Evolutionary conservation across 2,888 invertebrate species (phyloP).

Genomic region (Coelogynopora nodosa): DNA sequence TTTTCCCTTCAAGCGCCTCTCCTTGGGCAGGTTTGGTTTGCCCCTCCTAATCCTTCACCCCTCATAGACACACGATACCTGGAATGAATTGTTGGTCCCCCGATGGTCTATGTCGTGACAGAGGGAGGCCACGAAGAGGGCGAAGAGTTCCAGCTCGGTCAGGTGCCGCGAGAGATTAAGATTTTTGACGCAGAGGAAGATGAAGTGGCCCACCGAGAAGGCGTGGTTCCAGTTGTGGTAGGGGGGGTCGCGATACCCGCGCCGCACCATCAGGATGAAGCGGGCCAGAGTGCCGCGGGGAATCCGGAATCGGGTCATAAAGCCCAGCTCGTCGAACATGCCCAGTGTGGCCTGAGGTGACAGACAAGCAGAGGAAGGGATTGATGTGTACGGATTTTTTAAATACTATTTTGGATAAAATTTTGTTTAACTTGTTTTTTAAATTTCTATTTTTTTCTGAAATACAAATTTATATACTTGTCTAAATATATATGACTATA

Average conservation of each 20-base stretch:
- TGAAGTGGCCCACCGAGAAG: conserved; percentile 78
- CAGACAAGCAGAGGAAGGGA: too few relatives aligned
- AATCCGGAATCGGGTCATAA: conserved; percentile 70
- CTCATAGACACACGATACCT: too few relatives aligned
- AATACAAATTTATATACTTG: neutral
- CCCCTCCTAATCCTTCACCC: too few relatives aligned
- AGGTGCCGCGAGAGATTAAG: conserved; percentile 39
- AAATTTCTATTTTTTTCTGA: neutral
- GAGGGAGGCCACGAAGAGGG: conserved; percentile 73
- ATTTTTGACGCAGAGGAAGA: conserved; percentile 65
- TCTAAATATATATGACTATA: neutral
- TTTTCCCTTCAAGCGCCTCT: too few relatives aligned
- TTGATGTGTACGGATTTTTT: too few relatives aligned
- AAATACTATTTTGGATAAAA: neutral
- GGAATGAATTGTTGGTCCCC: conserved; percentile 79
- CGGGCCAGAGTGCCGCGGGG: conserved; percentile 34
- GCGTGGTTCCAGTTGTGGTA: conserved; percentile 85
- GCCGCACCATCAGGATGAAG: conserved; percentile 42
- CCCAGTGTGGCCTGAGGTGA: conserved; percentile 52
- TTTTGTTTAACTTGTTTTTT: neutral
- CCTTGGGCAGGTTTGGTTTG: too few relatives aligned
- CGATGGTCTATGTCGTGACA: conserved; percentile 83
- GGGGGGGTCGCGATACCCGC: conserved; percentile 67
- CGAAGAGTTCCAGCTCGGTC: conserved; percentile 71
- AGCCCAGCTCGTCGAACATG: conserved; percentile 73